phyloP scores from a whole-genome alignment of 2,797 vertebrate genomes.

The Merluccius polli region DNA sequence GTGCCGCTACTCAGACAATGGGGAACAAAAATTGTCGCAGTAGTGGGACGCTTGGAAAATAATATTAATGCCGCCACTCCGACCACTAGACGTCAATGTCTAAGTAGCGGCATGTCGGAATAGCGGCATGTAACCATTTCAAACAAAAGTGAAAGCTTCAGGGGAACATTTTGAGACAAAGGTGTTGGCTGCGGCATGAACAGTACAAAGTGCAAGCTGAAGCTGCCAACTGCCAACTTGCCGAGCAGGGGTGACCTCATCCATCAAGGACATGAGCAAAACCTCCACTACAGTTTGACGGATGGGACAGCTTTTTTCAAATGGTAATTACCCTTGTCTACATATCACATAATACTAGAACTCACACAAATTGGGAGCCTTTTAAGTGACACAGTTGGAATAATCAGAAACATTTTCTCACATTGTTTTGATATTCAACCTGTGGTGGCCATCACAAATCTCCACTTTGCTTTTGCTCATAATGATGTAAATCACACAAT shows the following conservation, averaged over 20 bases:
- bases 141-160: not conserved
- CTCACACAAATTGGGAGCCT: not conserved
- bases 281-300: conserved; percentile 19
- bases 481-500: not conserved
- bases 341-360: not conserved
- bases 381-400: not conserved
- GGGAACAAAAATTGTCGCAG: too few species aligned
- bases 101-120: too few species aligned
- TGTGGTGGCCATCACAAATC: not conserved
- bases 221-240: not conserved
- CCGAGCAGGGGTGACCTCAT: conserved; percentile 2
- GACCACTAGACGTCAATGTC: too few species aligned
- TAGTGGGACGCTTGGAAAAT: too few species aligned
- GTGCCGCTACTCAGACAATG: too few species aligned
- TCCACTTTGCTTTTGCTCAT: not conserved
- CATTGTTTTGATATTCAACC: not conserved
- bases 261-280: conserved; percentile 22
- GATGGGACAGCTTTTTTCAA: conserved; percentile 20
- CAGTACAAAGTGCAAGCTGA: not conserved
- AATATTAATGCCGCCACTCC: too few species aligned
- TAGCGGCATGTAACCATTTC: too few species aligned
- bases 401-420: not conserved
- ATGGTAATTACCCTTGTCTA: conserved; percentile 7
- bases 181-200: not conserved
- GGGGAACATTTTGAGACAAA: not conserved